Conservation (phyloP, 2,888 invertebrate genomes). For the Tortrix viridana region DNA sequence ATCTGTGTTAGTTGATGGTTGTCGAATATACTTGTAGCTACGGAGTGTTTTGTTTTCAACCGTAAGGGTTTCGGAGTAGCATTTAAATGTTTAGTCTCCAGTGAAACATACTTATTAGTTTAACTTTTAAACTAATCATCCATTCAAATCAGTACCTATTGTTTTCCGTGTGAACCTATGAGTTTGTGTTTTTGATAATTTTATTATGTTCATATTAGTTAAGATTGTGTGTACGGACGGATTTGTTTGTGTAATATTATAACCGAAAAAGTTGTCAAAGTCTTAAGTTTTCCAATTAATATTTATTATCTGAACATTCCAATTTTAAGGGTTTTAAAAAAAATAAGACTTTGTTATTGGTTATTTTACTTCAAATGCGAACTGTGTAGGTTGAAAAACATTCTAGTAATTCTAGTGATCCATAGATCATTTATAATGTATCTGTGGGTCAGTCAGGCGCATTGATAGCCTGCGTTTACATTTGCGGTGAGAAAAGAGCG, state of each 20-base stretch:
- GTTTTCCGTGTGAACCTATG: constrained; percentile 48
- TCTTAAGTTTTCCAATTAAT: constrained; percentile 37
- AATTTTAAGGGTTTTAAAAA: constrained; percentile 53
- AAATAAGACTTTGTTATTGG: constrained; percentile 54
- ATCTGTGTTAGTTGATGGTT: constrained; percentile 68
- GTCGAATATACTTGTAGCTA: constrained; percentile 63
- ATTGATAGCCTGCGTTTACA: constrained; percentile 40
- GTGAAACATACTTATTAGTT: constrained; percentile 14
- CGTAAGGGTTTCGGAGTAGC: constrained; percentile 4
- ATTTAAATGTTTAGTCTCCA: constrained; percentile 13
- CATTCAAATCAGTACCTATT: constrained; percentile 41
- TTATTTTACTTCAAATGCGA: constrained; percentile 47
- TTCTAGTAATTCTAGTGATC: constrained; percentile 45
- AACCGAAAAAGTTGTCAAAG: constrained; percentile 35
- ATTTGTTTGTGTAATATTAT: constrained; percentile 37
- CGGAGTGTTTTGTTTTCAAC: constrained; percentile 55
- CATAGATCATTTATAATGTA: constrained; percentile 42
- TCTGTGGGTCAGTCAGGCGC: constrained; percentile 44
- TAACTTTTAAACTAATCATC: constrained; percentile 39
- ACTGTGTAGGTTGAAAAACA: constrained; percentile 58
- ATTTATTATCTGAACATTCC: constrained; percentile 56
- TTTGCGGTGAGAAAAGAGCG: constrained; percentile 12
- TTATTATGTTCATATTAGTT: constrained; percentile 45
- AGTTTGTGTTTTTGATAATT: constrained; percentile 55
- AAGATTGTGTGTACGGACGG: constrained; percentile 36